phyloP scores from a whole-genome alignment of 2,797 vertebrate species.

The Ficedula albicollis region DNA sequence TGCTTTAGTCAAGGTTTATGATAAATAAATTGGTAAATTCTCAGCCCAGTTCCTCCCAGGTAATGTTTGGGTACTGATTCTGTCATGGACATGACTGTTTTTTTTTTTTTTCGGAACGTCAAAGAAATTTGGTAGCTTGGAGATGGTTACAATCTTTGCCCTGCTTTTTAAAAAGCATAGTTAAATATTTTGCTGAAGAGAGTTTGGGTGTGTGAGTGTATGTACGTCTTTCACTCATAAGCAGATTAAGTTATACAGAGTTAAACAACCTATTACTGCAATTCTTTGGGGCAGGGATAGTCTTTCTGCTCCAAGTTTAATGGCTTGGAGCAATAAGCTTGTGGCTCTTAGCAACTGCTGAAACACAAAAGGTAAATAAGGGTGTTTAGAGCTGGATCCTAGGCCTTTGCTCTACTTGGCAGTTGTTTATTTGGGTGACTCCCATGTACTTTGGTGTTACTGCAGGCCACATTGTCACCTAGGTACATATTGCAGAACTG shows the following conservation, averaged over 20 bases:
- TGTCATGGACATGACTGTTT: neutral
- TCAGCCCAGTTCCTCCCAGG: neutral
- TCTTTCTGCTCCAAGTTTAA: slow-evolving; percentile 24
- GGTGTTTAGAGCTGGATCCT: neutral
- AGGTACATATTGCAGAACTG: neutral
- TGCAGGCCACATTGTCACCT: slow-evolving; percentile 18
- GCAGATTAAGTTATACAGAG: neutral
- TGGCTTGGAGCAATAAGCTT: slow-evolving; percentile 9
- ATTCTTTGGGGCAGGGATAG: slow-evolving; percentile 3
- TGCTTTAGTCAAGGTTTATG: neutral
- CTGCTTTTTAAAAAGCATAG: neutral
- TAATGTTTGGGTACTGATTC: neutral
- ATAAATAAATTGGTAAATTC: neutral
- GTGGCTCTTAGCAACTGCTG: slow-evolving; percentile 34
- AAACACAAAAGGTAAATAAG: slow-evolving; percentile 45
- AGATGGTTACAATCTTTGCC: neutral
- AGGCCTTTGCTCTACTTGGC: neutral
- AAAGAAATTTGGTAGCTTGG: neutral
- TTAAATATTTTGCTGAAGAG: neutral
- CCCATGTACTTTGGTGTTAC: neutral
- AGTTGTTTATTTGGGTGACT: slow-evolving; percentile 17
- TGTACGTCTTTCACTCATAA: neutral
- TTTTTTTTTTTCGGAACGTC: neutral
- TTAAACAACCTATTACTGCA: neutral
- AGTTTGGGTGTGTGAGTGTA: neutral